Conservation (phyloP, 1,140 invertebrate genomes). For the Micrasema longulum region DNA sequence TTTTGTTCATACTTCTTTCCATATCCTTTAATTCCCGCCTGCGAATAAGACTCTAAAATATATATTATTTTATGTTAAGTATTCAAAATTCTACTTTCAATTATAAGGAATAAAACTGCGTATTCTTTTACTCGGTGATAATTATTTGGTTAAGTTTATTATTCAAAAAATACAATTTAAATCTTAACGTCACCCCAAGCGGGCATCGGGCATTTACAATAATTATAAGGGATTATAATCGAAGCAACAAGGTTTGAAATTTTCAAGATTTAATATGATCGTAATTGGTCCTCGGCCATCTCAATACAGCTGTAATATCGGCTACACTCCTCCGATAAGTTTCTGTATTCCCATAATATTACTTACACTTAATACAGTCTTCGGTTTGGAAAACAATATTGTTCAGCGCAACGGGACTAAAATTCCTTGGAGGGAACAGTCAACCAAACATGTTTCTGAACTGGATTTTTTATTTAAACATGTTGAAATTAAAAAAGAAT, state of each 20-base stretch:
- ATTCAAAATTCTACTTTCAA: no score
- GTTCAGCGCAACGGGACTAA: not conserved
- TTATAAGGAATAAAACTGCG: no score
- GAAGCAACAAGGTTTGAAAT: conserved; percentile 55
- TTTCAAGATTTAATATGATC: conserved; percentile 55
- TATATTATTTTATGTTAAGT: no score
- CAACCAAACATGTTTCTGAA: conserved; percentile 6
- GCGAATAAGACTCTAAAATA: no score
- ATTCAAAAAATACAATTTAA: no score
- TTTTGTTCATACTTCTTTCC: no score
- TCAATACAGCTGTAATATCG: conserved; percentile 41
- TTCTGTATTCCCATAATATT: conserved; percentile 16
- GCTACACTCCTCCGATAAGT: conserved; percentile 35
- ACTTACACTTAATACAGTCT: not conserved
- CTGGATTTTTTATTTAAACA: no score
- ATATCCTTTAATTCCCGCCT: no score
- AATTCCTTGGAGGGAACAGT: conserved; percentile 4
- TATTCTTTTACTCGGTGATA: no score
- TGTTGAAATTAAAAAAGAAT: no score
- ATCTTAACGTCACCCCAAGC: conserved; percentile 44
- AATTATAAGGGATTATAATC: conserved; percentile 55
- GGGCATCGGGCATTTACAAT: conserved; percentile 53
- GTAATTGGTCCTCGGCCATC: conserved; percentile 51
- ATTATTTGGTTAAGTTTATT: no score
- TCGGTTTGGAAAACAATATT: conserved; percentile 20